Evolutionary conservation across 2,888 invertebrate species (phyloP).

Genomic region (Cephalotes varians): DNA sequence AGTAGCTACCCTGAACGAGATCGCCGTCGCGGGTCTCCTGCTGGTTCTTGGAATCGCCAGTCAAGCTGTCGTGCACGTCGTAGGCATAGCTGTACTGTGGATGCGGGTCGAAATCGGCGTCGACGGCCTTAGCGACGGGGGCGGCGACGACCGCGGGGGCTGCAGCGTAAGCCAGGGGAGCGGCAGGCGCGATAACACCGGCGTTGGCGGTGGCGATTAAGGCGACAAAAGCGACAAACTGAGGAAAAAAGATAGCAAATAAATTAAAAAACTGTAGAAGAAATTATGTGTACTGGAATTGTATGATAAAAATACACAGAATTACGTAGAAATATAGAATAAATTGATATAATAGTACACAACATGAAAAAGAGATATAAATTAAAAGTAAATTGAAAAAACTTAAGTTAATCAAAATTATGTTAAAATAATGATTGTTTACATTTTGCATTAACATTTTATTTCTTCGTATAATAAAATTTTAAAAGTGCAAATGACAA

Average conservation of each 20-base stretch:
- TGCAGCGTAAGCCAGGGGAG: conserved; percentile 87
- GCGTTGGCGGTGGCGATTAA: conserved; percentile 86
- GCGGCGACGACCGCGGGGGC: conserved; percentile 87
- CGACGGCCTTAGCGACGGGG: conserved; percentile 77
- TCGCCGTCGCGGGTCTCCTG: conserved; percentile 83
- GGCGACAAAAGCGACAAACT: conserved; percentile 86
- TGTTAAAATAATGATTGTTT: not conserved
- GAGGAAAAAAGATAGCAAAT: conserved; percentile 39
- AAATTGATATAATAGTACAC: not conserved
- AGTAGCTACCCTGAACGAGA: conserved; percentile 84
- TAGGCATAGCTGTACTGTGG: conserved; percentile 84
- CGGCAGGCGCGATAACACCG: conserved; percentile 84
- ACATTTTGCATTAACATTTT: not conserved
- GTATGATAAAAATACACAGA: not conserved
- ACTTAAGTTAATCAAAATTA: not conserved
- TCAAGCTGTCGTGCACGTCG: conserved; percentile 80
- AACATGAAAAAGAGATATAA: not conserved
- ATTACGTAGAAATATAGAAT: not conserved
- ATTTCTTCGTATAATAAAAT: not conserved
- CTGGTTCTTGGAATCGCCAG: conserved; percentile 82
- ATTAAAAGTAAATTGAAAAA: not conserved
- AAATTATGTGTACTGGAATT: not conserved
- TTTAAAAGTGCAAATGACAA: not conserved
- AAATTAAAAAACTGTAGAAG: not conserved
- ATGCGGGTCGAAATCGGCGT: conserved; percentile 81